Percentiles rank a stretch among this genome's conserved stretches.
phyloP scores from a whole-genome alignment of 1,140 invertebrate species.

The Agrilus planipennis region DNA sequence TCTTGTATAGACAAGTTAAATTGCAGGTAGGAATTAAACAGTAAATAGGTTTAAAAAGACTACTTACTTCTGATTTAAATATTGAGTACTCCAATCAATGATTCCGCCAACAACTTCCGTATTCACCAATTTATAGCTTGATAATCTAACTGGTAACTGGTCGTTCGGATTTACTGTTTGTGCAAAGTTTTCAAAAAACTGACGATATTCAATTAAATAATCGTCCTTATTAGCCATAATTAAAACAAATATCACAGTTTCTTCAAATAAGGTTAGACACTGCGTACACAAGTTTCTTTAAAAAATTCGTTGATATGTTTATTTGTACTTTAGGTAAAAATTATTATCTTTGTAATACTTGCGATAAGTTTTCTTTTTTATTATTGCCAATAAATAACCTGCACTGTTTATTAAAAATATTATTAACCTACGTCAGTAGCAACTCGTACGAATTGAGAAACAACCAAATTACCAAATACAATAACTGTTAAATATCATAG shows the following conservation, averaged over 20 bases:
- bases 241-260: constrained; percentile 7
- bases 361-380: too few species aligned
- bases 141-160: constrained; percentile 59
- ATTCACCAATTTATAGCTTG: constrained; percentile 51
- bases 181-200: constrained; percentile 58
- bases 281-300: constrained; percentile 16
- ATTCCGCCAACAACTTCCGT: constrained; percentile 62
- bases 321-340: constrained; percentile 13
- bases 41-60: not conserved
- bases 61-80: constrained; percentile 64
- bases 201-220: constrained; percentile 51
- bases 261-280: constrained; percentile 2
- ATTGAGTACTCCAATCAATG: constrained; percentile 63
- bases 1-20: too few species aligned
- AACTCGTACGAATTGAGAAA: too few species aligned
- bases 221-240: constrained; percentile 42
- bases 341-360: constrained; percentile 9
- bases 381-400: too few species aligned
- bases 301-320: constrained; percentile 12
- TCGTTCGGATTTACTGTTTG: constrained; percentile 53
- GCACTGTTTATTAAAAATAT: too few species aligned
- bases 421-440: too few species aligned
- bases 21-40: too few species aligned
- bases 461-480: too few species aligned
- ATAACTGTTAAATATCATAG: too few species aligned